Evolutionary conservation across 1,140 invertebrate genomes (phyloP), one percentile per base, ranked within the genome.

Genomic region (Drosophila kanapiae): DNA sequence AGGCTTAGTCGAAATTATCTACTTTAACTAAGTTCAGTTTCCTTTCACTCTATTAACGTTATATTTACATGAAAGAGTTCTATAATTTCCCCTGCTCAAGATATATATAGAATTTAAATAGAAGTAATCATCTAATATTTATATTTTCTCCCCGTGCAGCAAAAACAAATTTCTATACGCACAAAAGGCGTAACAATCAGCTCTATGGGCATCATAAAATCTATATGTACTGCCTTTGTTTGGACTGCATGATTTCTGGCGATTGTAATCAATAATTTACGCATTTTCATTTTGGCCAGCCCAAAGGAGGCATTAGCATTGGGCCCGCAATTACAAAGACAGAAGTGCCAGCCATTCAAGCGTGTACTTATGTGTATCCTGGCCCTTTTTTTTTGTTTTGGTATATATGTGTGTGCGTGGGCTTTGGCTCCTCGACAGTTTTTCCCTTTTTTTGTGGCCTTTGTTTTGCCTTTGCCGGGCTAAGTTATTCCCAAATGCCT

Each of bases 201-300:
- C 59, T 51, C 33, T 54, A 23, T 43, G 78, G 49, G 51, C 58
- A 79, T 74, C 75, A 85, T 78, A 85, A 87, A 86, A 79, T 70
- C 69, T 81, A 75, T 85, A 80, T 78, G 31, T 80, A 80, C 11
- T 43, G 14, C 40, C 60, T 56, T 79, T 79, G 76, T 60, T 84
- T 80, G 63, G 76, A 58, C 49, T 84, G 62, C 81, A 72, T 70
- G 72, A 80, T 77, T 80, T 75, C 68, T 81, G 86, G 82, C 83
- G 85, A 90, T 90, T 85, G 78, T 90, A 90, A 90, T 90, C 85
- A 90, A 90, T 90, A 90, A 90, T 90, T 90, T 90, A 90, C 85
- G 85, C 85, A 90, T 90, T 90, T 90, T 90, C 81, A 90, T 90
- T 90, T 85, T 51, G 45, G 31, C 62, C 71, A 72, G 75, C 86